phyloP scores from a whole-genome alignment of 2,888 invertebrate genomes.

The Stenchaetothrips biformis region DNA sequence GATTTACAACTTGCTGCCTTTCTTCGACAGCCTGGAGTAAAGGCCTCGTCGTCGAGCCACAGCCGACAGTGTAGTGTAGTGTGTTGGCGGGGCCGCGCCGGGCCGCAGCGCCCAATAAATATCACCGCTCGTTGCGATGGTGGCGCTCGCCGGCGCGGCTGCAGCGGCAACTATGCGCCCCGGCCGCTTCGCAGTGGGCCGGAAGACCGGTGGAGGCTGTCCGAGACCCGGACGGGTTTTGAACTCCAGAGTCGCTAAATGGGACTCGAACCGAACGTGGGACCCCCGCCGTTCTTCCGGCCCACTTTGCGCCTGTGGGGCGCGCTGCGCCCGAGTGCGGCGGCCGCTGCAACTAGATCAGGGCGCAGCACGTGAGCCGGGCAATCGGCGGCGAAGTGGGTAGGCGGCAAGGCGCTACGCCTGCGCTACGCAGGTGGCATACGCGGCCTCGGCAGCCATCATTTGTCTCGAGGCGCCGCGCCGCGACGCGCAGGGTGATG shows the following conservation, averaged over 20 bases:
- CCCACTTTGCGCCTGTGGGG: too few species aligned
- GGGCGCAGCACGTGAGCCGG: too few species aligned
- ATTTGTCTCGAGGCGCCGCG: conserved; percentile 4
- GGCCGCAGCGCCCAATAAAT: not conserved
- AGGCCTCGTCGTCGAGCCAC: not conserved
- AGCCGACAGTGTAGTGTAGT: not conserved
- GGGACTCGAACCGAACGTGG: too few species aligned
- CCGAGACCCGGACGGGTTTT: too few species aligned
- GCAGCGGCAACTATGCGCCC: not conserved
- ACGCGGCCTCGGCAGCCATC: not conserved
- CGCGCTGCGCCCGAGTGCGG: too few species aligned
- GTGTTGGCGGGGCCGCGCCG: not conserved
- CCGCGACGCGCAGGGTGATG: conserved; percentile 4
- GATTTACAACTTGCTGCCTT: conserved; percentile 16
- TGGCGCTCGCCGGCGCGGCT: not conserved
- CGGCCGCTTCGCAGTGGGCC: not conserved
- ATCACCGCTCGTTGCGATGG: not conserved
- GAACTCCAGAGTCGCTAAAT: too few species aligned
- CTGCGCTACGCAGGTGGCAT: not conserved
- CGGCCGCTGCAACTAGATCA: too few species aligned
- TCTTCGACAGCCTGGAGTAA: not conserved
- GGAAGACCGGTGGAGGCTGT: too few species aligned
- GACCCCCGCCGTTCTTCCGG: too few species aligned
- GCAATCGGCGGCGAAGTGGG: too few species aligned
- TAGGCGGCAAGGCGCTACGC: too few species aligned